These are phyloP conservation scores for Pheucticus melanocephalus DNA, from an alignment of 2,113 vertebrate genomes.

Conservation along the genomic window DNA sequence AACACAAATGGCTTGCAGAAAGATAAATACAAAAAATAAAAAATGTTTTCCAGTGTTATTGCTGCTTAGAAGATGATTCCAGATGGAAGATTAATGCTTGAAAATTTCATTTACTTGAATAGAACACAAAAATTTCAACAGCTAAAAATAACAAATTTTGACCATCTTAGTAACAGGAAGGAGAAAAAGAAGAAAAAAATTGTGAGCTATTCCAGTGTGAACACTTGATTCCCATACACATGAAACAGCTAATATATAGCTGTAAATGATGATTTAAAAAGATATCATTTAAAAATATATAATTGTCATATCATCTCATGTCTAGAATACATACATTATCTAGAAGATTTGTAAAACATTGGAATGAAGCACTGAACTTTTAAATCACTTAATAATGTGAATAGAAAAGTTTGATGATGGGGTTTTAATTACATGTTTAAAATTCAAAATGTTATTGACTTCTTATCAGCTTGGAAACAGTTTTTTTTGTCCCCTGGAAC, in stretches of 20 bases:
- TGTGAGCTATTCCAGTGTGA: neutral
- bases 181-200: neutral
- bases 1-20: neutral
- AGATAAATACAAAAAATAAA: neutral
- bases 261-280: neutral
- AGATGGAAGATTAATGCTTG: neutral
- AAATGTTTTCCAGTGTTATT: neutral
- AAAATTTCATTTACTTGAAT: neutral
- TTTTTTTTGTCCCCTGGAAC: neutral
- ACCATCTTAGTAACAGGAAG: neutral
- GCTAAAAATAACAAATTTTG: neutral
- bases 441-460: neutral
- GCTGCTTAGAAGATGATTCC: neutral
- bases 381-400: neutral
- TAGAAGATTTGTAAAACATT: neutral
- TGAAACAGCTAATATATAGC: neutral
- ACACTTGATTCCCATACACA: neutral
- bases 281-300: neutral
- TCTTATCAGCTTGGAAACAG: neutral
- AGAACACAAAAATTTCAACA: neutral
- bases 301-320: neutral
- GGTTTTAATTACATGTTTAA: neutral
- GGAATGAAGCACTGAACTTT: neutral
- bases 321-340: neutral
- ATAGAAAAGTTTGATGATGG: neutral